Conservation (phyloP, 2,888 invertebrate genomes). For the Thereva unica region DNA sequence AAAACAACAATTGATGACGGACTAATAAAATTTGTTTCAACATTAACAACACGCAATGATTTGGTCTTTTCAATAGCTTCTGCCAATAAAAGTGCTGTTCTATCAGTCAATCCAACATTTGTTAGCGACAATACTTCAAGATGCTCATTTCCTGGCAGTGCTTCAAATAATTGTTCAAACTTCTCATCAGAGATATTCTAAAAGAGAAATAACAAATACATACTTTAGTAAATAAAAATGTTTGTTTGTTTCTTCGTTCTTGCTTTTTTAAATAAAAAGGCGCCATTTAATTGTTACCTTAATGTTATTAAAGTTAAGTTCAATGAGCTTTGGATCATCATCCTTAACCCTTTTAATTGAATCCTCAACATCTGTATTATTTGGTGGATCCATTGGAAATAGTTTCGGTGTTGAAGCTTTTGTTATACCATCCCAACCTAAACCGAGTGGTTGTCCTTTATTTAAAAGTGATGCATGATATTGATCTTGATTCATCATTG, state of each 20-base stretch:
- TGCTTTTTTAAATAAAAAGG: neutral
- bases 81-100: conserved; percentile 78
- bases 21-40: conserved; percentile 97
- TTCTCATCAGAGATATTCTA: conserved; percentile 97
- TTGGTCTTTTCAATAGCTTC: conserved; percentile 82
- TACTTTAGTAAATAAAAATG: neutral
- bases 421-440: conserved; percentile 94
- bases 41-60: conserved; percentile 80
- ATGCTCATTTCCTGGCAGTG: conserved; percentile 85
- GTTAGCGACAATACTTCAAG: conserved; percentile 90
- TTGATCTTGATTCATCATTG: conserved; percentile 99
- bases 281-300: conserved; percentile 67
- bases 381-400: conserved; percentile 94
- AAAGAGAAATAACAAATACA: conserved; percentile 48
- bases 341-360: conserved; percentile 87
- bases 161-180: conserved; percentile 85
- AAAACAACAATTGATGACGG: conserved; percentile 85
- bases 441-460: conserved; percentile 86
- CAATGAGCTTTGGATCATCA: conserved; percentile 83
- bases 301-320: conserved; percentile 99
- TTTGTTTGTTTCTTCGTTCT: neutral
- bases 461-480: conserved; percentile 95
- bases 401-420: conserved; percentile 90
- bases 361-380: conserved; percentile 92
- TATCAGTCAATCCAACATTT: conserved; percentile 92